These are phyloP conservation scores for Paralichthys olivaceus DNA, from an alignment of 2,113 vertebrate genomes.

Conservation along the genomic window DNA sequence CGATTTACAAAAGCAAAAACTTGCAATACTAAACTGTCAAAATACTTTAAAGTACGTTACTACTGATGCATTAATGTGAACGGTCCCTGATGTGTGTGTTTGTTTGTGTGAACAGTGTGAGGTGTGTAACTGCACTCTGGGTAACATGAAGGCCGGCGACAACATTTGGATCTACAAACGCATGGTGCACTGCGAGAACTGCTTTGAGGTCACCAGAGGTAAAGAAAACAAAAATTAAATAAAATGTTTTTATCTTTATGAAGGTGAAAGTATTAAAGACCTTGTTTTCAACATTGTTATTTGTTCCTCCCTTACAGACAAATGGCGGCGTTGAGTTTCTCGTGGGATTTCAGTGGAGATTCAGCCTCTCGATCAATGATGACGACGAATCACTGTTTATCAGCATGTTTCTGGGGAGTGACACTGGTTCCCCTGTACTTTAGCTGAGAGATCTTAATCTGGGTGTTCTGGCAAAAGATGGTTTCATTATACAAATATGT, in stretches of 20 bases:
- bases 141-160: conserved; percentile 92
- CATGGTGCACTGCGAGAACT: conserved; percentile 91
- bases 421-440: conserved; percentile 21
- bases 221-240: conserved; percentile 59
- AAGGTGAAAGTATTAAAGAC: background rate
- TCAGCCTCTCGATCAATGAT: background rate
- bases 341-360: background rate
- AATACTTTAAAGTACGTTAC: background rate
- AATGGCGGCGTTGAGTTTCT: conserved; percentile 76
- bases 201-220: conserved; percentile 92
- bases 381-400: background rate
- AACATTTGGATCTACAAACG: conserved; percentile 93
- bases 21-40: background rate
- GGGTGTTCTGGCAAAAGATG: conserved; percentile 19
- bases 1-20: background rate
- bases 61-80: background rate
- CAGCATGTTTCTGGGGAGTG: conserved; percentile 22
- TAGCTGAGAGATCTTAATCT: conserved; percentile 12
- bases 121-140: conserved; percentile 88
- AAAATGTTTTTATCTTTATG: background rate
- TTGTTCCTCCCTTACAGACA: conserved; percentile 63
- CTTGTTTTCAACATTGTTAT: background rate
- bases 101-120: conserved; percentile 84
- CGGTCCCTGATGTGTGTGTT: conserved; percentile 12
- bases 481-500: conserved; percentile 6